Conservation (phyloP, 1,140 invertebrate species). For the Zelostemma sp. region DNA sequence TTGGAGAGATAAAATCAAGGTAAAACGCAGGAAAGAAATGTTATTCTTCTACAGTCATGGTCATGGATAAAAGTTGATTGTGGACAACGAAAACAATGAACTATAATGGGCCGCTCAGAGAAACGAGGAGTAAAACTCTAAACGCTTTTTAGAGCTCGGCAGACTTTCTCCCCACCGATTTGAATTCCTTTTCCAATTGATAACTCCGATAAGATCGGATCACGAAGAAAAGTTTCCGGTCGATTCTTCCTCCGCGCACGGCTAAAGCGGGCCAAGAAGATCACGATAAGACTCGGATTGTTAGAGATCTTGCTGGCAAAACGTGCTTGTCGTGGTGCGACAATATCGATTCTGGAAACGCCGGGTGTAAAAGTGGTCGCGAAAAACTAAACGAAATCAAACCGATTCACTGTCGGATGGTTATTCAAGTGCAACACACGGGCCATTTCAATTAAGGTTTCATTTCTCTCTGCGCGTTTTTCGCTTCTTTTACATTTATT, state of each 20-base stretch:
- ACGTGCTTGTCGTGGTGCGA: not conserved
- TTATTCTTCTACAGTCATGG: too few relatives aligned
- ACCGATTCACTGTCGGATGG: not conserved
- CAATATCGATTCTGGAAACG: constrained; percentile 8
- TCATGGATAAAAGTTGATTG: not conserved
- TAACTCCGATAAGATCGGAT: constrained; percentile 1
- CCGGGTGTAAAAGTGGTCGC: not conserved
- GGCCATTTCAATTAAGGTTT: not conserved
- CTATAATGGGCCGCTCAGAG: not conserved
- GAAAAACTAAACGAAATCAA: not conserved
- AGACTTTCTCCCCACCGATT: not conserved
- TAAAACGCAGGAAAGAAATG: too few relatives aligned
- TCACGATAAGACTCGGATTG: not conserved
- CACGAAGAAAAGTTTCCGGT: not conserved
- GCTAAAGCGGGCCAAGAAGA: not conserved
- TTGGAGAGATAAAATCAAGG: too few relatives aligned
- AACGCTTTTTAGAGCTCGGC: not conserved
- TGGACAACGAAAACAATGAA: not conserved
- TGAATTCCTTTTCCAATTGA: not conserved
- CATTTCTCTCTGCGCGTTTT: not conserved
- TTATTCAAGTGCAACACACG: not conserved
- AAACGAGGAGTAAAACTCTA: not conserved
- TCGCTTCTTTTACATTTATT: not conserved
- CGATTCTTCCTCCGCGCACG: not conserved
- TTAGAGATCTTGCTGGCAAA: not conserved